phyloP scores from a whole-genome alignment of 2,797 vertebrate species.

The Cygnus olor region DNA sequence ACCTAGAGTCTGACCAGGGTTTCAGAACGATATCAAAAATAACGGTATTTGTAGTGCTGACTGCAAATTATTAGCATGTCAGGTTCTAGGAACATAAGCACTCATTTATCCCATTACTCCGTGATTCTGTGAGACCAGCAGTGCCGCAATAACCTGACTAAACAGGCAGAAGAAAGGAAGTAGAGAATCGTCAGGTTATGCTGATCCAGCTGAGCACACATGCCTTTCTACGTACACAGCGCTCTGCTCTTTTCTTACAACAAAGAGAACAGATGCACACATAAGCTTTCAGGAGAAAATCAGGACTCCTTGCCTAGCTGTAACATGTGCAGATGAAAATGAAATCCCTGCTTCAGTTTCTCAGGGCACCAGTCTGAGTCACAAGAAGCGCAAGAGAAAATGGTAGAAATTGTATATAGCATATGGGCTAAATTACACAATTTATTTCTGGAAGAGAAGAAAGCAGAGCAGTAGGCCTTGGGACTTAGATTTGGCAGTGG shows the following conservation, averaged over 20 bases:
- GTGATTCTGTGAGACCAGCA: not conserved
- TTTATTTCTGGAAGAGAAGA: not conserved
- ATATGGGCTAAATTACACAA: not conserved
- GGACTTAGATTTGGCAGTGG: not conserved
- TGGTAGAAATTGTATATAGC: not conserved
- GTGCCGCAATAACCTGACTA: not conserved
- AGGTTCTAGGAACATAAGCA: not conserved
- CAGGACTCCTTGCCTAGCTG: not conserved
- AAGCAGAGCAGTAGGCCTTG: not conserved
- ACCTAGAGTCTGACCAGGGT: not conserved
- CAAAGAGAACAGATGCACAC: not conserved
- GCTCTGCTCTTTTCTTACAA: not conserved
- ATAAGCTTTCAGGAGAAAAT: not conserved
- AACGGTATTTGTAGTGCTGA: not conserved
- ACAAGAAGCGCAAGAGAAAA: not conserved
- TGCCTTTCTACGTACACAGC: not conserved
- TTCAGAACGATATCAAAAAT: not conserved
- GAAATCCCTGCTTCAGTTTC: not conserved
- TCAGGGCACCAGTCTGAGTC: not conserved
- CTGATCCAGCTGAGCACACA: not conserved
- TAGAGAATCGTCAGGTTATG: not conserved
- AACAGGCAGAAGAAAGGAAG: not conserved
- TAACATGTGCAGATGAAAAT: not conserved
- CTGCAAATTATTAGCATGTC: not conserved
- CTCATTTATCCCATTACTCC: not conserved